Evolutionary conservation across 2,113 vertebrate species (phyloP).

Genomic region (Scopus umbretta): DNA sequence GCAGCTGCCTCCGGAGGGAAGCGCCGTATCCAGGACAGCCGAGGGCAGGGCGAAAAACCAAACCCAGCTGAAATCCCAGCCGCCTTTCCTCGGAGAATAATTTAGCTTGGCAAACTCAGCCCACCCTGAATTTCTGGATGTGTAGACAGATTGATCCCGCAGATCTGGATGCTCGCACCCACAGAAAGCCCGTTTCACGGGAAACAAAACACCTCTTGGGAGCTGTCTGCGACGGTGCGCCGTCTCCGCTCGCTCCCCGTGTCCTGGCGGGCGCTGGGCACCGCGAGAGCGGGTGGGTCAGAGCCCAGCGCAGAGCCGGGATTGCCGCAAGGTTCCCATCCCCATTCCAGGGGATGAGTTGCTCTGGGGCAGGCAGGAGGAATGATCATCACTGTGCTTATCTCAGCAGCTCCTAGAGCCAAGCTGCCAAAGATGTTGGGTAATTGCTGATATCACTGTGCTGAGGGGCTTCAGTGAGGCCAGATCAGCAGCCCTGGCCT

Average conservation of each 20-base stretch:
- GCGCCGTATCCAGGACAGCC: background rate
- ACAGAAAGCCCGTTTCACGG: background rate
- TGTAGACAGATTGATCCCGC: background rate
- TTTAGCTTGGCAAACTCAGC: background rate
- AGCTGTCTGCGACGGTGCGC: background rate
- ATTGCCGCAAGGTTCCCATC: background rate
- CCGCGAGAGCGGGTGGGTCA: background rate
- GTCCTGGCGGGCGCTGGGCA: background rate
- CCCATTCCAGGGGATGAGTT: fast-evolving
- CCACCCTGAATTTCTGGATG: background rate
- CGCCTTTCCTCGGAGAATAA: background rate
- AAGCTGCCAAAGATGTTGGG: background rate
- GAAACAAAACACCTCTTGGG: background rate
- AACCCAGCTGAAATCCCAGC: background rate
- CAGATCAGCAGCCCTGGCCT: background rate
- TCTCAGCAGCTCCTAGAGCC: background rate
- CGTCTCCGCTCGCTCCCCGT: fast-evolving
- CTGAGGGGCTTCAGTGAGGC: constrained; percentile 43
- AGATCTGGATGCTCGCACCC: background rate
- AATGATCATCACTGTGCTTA: background rate
- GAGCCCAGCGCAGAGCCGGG: background rate
- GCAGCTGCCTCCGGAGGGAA: constrained; percentile 11
- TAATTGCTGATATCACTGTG: background rate
- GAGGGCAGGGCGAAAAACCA: background rate
- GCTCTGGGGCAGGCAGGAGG: background rate